Conservation (phyloP, 2,113 vertebrate species). For the Chionodraco myersi region DNA sequence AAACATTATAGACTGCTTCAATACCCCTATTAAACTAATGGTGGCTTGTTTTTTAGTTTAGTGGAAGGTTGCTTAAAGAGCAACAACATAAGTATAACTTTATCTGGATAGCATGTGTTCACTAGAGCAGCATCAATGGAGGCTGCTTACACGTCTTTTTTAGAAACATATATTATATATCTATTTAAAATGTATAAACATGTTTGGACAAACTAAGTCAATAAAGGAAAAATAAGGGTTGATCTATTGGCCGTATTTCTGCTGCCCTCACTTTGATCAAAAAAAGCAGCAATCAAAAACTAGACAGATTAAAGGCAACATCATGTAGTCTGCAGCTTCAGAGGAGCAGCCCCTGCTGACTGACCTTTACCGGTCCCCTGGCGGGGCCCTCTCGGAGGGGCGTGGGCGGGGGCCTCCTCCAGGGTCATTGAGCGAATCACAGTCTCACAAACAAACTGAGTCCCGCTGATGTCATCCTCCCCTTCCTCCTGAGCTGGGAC, state of each 20-base stretch:
- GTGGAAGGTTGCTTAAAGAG: too few relatives aligned
- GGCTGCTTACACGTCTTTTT: too few relatives aligned
- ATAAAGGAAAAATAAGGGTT: too few relatives aligned
- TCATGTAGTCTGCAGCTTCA: too few relatives aligned
- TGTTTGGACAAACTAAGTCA: neutral
- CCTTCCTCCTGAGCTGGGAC: conserved; percentile 87
- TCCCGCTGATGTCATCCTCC: conserved; percentile 92
- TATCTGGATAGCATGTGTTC: too few relatives aligned
- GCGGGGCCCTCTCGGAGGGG: conserved; percentile 80
- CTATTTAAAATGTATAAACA: too few relatives aligned
- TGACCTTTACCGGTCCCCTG: conserved; percentile 74
- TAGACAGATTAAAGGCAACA: neutral
- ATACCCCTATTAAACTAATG: too few relatives aligned
- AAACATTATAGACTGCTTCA: too few relatives aligned
- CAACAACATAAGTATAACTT: too few relatives aligned
- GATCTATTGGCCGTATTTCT: neutral
- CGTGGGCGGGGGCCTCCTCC: conserved; percentile 90
- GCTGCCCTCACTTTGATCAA: neutral
- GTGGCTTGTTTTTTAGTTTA: too few relatives aligned
- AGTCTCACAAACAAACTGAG: conserved; percentile 96
- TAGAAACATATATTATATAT: too few relatives aligned
- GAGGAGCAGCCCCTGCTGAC: neutral
- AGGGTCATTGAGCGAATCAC: conserved; percentile 93
- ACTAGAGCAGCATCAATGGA: too few relatives aligned
- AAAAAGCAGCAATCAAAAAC: neutral